Conservation (phyloP, 2,888 invertebrate genomes). For the Drosophila borealis region DNA sequence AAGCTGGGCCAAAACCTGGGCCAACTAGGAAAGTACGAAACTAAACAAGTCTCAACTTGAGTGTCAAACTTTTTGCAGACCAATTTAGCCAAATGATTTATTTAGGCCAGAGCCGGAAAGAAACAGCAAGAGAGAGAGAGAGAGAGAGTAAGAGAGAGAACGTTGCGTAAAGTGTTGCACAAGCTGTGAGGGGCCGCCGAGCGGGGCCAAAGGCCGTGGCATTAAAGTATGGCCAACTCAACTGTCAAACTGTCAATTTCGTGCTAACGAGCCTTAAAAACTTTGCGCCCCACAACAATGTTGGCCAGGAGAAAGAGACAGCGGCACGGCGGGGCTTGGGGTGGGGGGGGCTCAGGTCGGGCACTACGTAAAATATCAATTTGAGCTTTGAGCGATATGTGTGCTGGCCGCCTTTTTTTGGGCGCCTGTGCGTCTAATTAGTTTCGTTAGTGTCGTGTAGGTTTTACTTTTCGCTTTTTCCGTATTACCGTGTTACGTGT, state of each 20-base stretch:
- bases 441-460: conserved; percentile 76
- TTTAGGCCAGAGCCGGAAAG: conserved; percentile 68
- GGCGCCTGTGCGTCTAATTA: conserved; percentile 78
- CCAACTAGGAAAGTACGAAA: conserved; percentile 44
- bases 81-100: conserved; percentile 81
- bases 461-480: conserved; percentile 45
- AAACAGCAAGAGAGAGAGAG: conserved; percentile 17
- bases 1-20: conserved; percentile 44
- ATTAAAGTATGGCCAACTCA: conserved; percentile 80
- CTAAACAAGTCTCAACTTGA: conserved; percentile 74
- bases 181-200: conserved; percentile 11
- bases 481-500: conserved; percentile 27
- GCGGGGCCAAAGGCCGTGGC: conserved; percentile 64
- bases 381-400: conserved; percentile 65
- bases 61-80: conserved; percentile 80
- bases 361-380: conserved; percentile 75
- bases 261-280: conserved; percentile 81
- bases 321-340: background rate
- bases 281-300: conserved; percentile 61
- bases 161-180: background rate
- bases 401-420: conserved; percentile 56
- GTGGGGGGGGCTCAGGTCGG: background rate
- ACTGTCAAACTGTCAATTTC: conserved; percentile 82
- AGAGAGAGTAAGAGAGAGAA: background rate
- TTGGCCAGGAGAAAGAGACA: conserved; percentile 1